phyloP scores from a whole-genome alignment of 1,140 invertebrate species.

The Trachymyrmex cornetzi region DNA sequence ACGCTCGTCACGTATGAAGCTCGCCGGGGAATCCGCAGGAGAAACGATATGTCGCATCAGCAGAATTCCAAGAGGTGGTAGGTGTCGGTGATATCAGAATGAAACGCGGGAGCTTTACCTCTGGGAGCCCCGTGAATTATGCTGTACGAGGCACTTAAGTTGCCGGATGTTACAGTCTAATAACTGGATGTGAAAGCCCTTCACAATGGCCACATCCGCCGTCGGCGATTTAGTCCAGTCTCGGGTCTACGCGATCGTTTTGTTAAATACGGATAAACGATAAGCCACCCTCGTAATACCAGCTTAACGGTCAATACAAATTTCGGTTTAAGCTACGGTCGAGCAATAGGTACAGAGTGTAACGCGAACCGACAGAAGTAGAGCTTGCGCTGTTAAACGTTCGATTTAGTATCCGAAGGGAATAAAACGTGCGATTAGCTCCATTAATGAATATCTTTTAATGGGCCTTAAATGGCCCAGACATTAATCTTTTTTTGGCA shows the following conservation, averaged over 20 bases:
- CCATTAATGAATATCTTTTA: conserved; percentile 8
- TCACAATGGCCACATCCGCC: conserved; percentile 14
- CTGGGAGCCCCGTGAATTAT: conserved; percentile 62
- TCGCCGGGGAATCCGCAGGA: conserved; percentile 18
- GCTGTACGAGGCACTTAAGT: conserved; percentile 56
- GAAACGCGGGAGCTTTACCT: conserved; percentile 56
- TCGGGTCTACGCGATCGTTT: conserved; percentile 37
- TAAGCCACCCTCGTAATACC: conserved; percentile 47
- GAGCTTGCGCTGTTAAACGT: conserved; percentile 4
- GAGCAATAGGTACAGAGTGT: conserved; percentile 43
- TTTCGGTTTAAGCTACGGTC: conserved; percentile 50
- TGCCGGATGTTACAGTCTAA: conserved; percentile 67
- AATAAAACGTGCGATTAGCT: conserved; percentile 18
- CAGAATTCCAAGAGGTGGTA: conserved; percentile 53
- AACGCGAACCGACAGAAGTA: neutral
- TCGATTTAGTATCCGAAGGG: conserved; percentile 23
- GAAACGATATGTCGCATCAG: conserved; percentile 66
- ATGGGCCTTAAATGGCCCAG: neutral
- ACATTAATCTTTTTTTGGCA: conserved; percentile 1
- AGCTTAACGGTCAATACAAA: conserved; percentile 60
- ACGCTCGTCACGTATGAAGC: conserved; percentile 26
- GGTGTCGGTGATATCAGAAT: conserved; percentile 34
- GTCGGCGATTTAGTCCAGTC: conserved; percentile 12
- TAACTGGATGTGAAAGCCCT: conserved; percentile 59
- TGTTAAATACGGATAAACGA: conserved; percentile 64